A percentile compares a stretch with the other conserved stretches of the same genome.
phyloP scores from a whole-genome alignment of 2,888 invertebrate genomes.

The Pachycephus smyrnensis region DNA sequence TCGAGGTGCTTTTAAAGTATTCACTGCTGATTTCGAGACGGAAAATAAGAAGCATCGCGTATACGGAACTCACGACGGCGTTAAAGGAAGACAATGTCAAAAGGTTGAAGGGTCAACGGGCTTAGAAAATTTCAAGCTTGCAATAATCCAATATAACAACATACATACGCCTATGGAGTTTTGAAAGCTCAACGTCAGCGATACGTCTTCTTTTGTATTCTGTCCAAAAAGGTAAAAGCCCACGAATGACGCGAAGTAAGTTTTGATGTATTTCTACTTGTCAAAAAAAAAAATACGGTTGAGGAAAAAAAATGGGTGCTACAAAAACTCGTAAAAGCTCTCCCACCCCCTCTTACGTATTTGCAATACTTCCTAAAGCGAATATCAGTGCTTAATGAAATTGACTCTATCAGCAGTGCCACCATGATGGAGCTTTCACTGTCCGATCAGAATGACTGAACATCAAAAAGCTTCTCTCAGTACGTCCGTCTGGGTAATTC shows the following conservation, averaged over 20 bases:
- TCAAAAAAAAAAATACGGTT: neutral
- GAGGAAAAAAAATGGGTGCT: fast-evolving
- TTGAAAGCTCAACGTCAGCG: neutral
- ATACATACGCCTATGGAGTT: neutral
- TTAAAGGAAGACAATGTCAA: neutral
- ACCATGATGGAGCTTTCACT: neutral
- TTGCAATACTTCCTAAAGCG: neutral
- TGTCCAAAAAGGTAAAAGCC: neutral
- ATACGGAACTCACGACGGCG: neutral
- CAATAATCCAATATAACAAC: neutral
- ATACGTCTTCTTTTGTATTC: neutral
- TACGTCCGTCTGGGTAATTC: neutral
- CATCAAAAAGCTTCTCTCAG: neutral
- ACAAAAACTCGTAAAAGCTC: neutral
- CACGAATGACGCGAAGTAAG: neutral
- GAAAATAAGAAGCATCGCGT: neutral
- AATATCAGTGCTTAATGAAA: neutral
- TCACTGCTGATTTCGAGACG: neutral
- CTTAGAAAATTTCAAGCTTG: neutral
- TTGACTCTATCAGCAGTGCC: neutral
- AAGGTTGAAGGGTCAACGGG: neutral
- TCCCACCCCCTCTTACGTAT: neutral
- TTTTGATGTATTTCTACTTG: neutral
- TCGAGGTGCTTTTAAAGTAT: neutral
- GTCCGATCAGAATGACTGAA: neutral